These are phyloP conservation scores for Drosophila orena DNA, from an alignment of 1,140 invertebrate genomes.

Conservation along the genomic window DNA sequence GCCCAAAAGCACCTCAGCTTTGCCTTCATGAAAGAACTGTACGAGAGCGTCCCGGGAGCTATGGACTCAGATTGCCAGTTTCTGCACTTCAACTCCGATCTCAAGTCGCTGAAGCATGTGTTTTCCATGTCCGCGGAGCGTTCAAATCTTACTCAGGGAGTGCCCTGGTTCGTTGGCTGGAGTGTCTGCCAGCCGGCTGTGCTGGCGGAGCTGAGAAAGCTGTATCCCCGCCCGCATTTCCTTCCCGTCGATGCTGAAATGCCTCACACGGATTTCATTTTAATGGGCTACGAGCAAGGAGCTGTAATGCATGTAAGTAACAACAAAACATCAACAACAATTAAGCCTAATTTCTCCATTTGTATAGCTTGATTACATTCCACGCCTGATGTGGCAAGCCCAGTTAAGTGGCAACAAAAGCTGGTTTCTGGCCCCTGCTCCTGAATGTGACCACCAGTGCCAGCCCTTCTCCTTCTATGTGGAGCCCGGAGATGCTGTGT, in stretches of 20 bases:
- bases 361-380: slow-evolving; percentile 95
- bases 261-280: slow-evolving; percentile 96
- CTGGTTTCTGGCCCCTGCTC: slow-evolving; percentile 94
- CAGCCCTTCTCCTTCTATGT: slow-evolving; percentile 90
- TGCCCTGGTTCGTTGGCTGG: slow-evolving; percentile 97
- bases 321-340: not conserved
- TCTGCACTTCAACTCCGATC: slow-evolving; percentile 94
- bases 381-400: slow-evolving; percentile 96
- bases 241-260: slow-evolving; percentile 95
- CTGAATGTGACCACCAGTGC: slow-evolving; percentile 94
- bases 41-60: slow-evolving; percentile 88
- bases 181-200: slow-evolving; percentile 94
- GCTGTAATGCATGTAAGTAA: slow-evolving; percentile 95
- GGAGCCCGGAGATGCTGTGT: slow-evolving; percentile 93
- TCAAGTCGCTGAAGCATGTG: slow-evolving; percentile 91
- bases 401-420: slow-evolving; percentile 94
- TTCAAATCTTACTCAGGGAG: slow-evolving; percentile 87
- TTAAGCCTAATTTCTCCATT: not conserved
- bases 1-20: slow-evolving; percentile 90
- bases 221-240: slow-evolving; percentile 94
- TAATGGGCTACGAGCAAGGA: slow-evolving; percentile 96
- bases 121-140: slow-evolving; percentile 90
- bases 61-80: slow-evolving; percentile 94
- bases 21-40: slow-evolving; percentile 91
- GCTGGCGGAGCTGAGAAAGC: slow-evolving; percentile 90